Evolutionary conservation across 2,113 vertebrate species (phyloP).

Genomic region (Steatornis caripensis): DNA sequence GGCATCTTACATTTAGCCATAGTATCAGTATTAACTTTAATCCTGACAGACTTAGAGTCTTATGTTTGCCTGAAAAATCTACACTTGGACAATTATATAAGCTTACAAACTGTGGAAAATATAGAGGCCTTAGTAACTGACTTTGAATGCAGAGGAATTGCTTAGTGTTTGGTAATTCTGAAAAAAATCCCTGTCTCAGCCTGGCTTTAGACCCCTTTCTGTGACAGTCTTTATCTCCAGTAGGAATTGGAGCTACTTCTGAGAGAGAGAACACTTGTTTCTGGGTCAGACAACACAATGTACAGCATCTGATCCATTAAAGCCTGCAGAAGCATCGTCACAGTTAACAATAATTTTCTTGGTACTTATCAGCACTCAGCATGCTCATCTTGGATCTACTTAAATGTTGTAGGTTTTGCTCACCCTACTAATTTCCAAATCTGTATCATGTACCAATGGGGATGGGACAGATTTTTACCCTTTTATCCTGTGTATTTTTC

Average conservation of each 20-base stretch:
- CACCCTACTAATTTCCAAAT: background rate
- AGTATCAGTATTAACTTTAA: background rate
- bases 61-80: background rate
- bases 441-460: fast-evolving
- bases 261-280: background rate
- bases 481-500: background rate
- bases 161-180: background rate
- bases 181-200: background rate
- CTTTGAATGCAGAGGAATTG: background rate
- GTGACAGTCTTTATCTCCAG: background rate
- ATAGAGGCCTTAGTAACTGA: background rate
- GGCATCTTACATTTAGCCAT: background rate
- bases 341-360: background rate
- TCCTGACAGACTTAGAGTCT: background rate
- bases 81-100: background rate
- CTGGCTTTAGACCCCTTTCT: background rate
- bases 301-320: background rate
- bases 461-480: background rate
- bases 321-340: background rate
- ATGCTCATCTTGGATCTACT: background rate
- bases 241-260: background rate
- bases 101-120: background rate
- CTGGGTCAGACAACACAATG: background rate
- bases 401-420: background rate
- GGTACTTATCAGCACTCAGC: fast-evolving